Base-by-base conservation (phyloP, 2,113 vertebrate species). In the Orientallactaga bullata region DNA sequence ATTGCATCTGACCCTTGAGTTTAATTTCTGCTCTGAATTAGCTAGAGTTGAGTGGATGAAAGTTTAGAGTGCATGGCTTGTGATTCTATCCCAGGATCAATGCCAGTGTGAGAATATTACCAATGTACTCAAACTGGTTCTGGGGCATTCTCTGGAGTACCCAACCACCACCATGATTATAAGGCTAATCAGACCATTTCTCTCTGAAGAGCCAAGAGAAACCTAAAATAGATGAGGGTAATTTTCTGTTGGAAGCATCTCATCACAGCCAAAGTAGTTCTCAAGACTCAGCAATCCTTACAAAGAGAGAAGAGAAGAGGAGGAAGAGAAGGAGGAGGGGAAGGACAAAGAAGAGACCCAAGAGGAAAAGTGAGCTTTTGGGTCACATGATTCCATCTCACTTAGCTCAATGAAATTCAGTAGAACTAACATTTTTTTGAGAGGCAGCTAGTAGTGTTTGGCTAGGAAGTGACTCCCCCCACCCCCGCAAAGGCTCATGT, bases 201-300 rank as follows among this genome's bases (percentile, higher is more conserved):
- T 90, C 82, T 85, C 96, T 78, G 69, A 97, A 95, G 94, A 97
- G 78, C 58, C 42, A 42, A 37, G 89, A 93, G 63, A 95, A 69
- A 51, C 17, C 74, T 4, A 95, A 97, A 94, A 91, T 69, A 85
- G 30, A 72, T 90, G 93, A 63, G 82, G 37, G 77, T 66, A 84
- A 85, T 94, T 94, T 93, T 92, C 93, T 17, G 84, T 88, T 97
- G 68, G 79, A 90, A 95, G 85, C 7, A 94, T 84, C 94, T 69
- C 83, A 96, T 95, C 35, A 88, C 39, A 92, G 74, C 47, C 39
- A 95, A 94, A 95, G 89, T 69, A 55, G 71, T 96, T 91, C 78
- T 90, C 58, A 78, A 85, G 88, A 21, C 78, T 96, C 86, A 93
- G 82, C 93, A 97, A 94, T 83, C 90, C 60, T 93, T 88, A 69